Conservation (phyloP, 2,888 invertebrate species). For the Oscheius onirici region DNA sequence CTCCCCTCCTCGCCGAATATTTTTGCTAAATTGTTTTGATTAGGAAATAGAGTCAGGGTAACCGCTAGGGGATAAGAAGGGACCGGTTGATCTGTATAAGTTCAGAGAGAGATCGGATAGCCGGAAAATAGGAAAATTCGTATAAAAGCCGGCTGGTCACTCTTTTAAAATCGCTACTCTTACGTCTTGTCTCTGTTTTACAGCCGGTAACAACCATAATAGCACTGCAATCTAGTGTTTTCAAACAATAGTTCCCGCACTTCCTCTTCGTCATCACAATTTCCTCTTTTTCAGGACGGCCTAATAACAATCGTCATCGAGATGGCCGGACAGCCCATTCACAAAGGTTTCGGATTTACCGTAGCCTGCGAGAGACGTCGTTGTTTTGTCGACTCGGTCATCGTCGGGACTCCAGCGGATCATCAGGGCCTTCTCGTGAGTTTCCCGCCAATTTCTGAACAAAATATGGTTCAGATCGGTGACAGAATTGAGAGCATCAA, state of each 20-base stretch:
- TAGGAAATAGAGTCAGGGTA: too few species aligned
- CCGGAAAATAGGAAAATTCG: too few species aligned
- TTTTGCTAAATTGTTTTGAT: too few species aligned
- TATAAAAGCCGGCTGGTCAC: too few species aligned
- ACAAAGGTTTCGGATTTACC: constrained; percentile 72
- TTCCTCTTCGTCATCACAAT: background rate
- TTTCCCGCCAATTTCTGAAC: background rate
- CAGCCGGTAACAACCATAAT: too few species aligned
- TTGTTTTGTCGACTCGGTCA: constrained; percentile 71
- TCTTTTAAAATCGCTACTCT: too few species aligned
- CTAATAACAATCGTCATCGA: constrained; percentile 45
- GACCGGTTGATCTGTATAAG: too few species aligned
- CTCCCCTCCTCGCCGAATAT: too few species aligned
- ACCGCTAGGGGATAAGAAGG: too few species aligned
- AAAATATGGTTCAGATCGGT: constrained; percentile 56
- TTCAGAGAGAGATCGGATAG: too few species aligned
- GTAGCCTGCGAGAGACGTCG: constrained; percentile 70
- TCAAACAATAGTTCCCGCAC: background rate
- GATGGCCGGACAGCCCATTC: constrained; percentile 52
- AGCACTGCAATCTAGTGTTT: too few species aligned
- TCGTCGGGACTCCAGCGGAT: constrained; percentile 67
- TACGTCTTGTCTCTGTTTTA: too few species aligned
- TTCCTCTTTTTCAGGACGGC: constrained; percentile 31
- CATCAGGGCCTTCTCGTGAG: constrained; percentile 48
- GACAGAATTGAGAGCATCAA: constrained; percentile 72